Evolutionary conservation across 2,888 invertebrate species (phyloP).

Genomic region (Cephalotes varians): DNA sequence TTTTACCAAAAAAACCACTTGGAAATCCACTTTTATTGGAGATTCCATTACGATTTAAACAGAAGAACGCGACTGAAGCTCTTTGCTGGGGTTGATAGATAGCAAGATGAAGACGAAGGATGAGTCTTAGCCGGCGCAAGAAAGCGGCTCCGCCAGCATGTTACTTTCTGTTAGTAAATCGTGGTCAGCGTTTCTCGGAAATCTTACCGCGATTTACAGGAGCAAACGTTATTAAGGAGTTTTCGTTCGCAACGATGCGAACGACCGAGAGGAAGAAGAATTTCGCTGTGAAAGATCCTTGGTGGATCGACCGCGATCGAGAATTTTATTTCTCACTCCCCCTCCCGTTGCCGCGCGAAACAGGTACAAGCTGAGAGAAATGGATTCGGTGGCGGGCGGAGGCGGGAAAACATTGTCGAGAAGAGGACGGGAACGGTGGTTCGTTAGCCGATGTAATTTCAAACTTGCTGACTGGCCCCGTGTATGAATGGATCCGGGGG

Average conservation of each 20-base stretch:
- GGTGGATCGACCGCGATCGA: constrained; percentile 2
- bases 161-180: constrained; percentile 44
- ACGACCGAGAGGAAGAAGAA: neutral
- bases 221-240: constrained; percentile 47
- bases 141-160: constrained; percentile 33
- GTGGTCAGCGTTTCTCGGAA: constrained; percentile 46
- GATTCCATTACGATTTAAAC: constrained; percentile 49
- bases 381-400: neutral
- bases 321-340: constrained; percentile 31
- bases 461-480: constrained; percentile 77
- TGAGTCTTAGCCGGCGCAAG: constrained; percentile 43
- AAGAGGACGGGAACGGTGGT: constrained; percentile 57
- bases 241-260: constrained; percentile 37
- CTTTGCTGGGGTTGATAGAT: constrained; percentile 48
- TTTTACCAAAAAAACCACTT: constrained; percentile 39
- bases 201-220: constrained; percentile 50
- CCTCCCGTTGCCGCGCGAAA: constrained; percentile 10
- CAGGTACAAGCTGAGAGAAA: constrained; percentile 31
- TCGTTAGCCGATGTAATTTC: constrained; percentile 79
- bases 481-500: constrained; percentile 74
- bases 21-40: constrained; percentile 47
- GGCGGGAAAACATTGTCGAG: constrained; percentile 41
- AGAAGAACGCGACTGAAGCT: constrained; percentile 56
- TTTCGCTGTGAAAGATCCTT: neutral
- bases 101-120: constrained; percentile 44